These are phyloP conservation scores for Eugnorisma glareosa DNA, from an alignment of 2,888 invertebrate species.

Conservation along the genomic window DNA sequence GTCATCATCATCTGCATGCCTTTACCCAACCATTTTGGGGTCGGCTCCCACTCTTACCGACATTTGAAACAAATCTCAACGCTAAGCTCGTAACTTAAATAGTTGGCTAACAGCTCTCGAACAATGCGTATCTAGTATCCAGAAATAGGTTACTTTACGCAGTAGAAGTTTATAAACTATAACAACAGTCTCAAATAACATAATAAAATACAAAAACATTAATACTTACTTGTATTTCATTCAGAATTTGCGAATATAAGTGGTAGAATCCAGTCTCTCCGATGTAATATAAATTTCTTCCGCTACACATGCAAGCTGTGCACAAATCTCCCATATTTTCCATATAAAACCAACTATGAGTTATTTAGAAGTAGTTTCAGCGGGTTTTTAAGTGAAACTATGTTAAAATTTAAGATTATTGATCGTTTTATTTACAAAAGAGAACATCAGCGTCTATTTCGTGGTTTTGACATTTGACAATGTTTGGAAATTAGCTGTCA, in stretches of 20 bases:
- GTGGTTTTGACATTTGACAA: conserved; percentile 37
- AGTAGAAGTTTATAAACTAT: background rate
- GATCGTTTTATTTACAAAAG: conserved; percentile 53
- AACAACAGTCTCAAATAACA: background rate
- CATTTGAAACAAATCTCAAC: background rate
- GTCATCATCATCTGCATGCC: background rate
- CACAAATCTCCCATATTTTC: conserved; percentile 83
- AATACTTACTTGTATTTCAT: conserved; percentile 81
- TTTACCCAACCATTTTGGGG: background rate
- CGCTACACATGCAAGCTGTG: conserved; percentile 79
- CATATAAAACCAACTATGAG: accelerated
- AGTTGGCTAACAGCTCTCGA: background rate
- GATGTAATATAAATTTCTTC: conserved; percentile 77
- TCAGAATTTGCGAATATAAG: conserved; percentile 81
- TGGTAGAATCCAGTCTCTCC: conserved; percentile 76
- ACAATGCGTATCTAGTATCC: background rate
- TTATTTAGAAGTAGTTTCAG: background rate
- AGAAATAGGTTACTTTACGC: conserved; percentile 9
- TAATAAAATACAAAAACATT: background rate
- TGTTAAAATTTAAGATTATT: conserved; percentile 17
- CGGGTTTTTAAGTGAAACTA: background rate
- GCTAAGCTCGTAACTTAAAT: background rate
- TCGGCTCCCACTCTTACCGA: background rate
- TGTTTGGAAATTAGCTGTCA: conserved; percentile 16
- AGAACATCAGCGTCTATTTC: conserved; percentile 35